Conservation (phyloP, 2,888 invertebrate species). For the Ochropleura leucogaster region DNA sequence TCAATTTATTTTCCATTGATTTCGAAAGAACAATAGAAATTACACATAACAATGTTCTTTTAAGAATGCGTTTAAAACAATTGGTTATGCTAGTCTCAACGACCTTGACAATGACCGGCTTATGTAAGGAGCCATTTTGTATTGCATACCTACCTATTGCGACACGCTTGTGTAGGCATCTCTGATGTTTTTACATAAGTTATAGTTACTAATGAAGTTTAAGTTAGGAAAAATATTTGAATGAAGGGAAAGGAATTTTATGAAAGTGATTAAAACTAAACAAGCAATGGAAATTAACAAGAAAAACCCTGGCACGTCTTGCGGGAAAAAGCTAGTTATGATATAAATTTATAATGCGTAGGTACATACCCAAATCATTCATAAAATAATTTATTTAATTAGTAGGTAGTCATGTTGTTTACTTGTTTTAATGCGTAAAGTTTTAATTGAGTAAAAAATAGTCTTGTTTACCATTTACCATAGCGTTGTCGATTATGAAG, state of each 20-base stretch:
- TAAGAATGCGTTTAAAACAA: constrained; percentile 48
- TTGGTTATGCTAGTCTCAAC: constrained; percentile 28
- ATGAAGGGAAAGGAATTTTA: not conserved
- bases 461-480: constrained; percentile 29
- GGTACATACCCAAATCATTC: not conserved
- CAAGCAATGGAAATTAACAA: too few relatives aligned
- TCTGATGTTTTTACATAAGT: constrained; percentile 31
- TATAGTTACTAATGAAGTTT: not conserved
- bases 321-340: too few relatives aligned
- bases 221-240: not conserved
- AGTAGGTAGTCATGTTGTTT: not conserved
- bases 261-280: too few relatives aligned
- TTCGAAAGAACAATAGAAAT: constrained; percentile 50
- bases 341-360: too few relatives aligned
- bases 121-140: constrained; percentile 62
- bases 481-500: constrained; percentile 14
- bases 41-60: constrained; percentile 26
- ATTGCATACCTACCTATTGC: constrained; percentile 69
- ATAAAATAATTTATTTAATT: not conserved
- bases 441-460: constrained; percentile 1
- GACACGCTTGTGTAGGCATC: constrained; percentile 55
- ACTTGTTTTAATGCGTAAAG: not conserved
- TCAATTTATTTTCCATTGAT: constrained; percentile 42
- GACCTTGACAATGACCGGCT: constrained; percentile 74
- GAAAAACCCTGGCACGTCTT: too few relatives aligned